Base-by-base conservation (phyloP, 2,888 invertebrate genomes). In the Hermaeophaga mercurialis region DNA sequence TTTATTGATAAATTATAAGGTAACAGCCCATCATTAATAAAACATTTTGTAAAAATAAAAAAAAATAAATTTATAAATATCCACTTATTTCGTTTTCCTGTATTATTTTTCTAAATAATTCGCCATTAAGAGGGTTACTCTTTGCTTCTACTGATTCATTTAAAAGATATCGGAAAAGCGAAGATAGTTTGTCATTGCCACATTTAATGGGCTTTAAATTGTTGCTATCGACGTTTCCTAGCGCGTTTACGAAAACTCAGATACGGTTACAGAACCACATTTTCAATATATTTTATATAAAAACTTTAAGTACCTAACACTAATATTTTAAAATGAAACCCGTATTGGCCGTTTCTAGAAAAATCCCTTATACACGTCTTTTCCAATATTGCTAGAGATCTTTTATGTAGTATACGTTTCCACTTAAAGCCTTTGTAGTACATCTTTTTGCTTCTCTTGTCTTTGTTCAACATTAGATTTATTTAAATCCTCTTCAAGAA, bases 141-240 rank as follows among this genome's bases (percentile, higher is more conserved):
- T 36, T 17, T 36, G 9, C 5, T 17, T 36, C 17, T 36, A 9
- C 15, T 17, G 36, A 36, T 36, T 17, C 9, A 36, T 36, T 36
- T 36, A 36, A 17, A 36, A 36, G 36, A 36, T 36, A 17, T 17
- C 17, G 17, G 15, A 36, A 36, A 17, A 15, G 3, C 36, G 36
- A 36, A 17, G 14, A 17, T 17, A 36, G 36, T 36, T 36, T 36
- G 36, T 36, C 36, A 36, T 14, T 36, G 36, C 36, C 36, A 36
- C 36, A 9, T 36, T 36, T 36, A 36, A 36, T 36, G 36, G 36
- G 36, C 17, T 9, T 36, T 36, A 36, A 36, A 36, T 36, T 17
- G 36, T 17, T 36, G 36, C 17, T 36, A 36, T 36, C 36, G 36
- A 36, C 36, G 8, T 36, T 36, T 36, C 8, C 17, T 11, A 31